Evolutionary conservation across 2,113 vertebrate species (phyloP).

Genomic region (Hyla sarda): DNA sequence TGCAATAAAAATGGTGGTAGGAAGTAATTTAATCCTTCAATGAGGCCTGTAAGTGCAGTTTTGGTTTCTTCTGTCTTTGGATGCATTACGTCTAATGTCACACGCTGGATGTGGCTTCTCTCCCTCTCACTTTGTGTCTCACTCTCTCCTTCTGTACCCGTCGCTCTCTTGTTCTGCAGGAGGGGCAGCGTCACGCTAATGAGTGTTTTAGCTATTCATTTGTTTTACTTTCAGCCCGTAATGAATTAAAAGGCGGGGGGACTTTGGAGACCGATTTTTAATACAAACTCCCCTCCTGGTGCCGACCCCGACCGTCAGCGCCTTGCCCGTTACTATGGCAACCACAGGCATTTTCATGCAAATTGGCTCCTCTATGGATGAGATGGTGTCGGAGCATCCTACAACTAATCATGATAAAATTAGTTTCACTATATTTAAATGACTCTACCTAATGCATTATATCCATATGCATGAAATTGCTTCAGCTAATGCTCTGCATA

Average conservation of each 20-base stretch:
- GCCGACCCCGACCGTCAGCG: conserved; percentile 84
- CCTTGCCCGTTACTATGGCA: conserved; percentile 87
- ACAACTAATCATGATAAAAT: conserved; percentile 99
- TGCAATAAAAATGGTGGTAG: background rate
- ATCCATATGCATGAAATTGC: conserved; percentile 99
- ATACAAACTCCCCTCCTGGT: conserved; percentile 87
- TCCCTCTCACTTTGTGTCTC: conserved; percentile 65
- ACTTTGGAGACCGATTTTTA: conserved; percentile 86
- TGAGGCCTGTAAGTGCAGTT: conserved; percentile 14
- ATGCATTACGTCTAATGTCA: background rate
- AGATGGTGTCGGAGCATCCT: conserved; percentile 81
- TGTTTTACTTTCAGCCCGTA: conserved; percentile 88
- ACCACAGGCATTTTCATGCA: conserved; percentile 87
- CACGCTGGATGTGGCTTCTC: conserved; percentile 14
- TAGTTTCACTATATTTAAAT: conserved; percentile 97
- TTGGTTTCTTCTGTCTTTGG: background rate
- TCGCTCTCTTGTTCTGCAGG: conserved; percentile 44
- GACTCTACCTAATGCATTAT: conserved; percentile 95
- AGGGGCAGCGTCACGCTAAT: conserved; percentile 82
- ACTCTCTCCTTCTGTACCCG: conserved; percentile 70
- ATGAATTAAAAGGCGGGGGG: conserved; percentile 85
- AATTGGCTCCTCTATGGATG: conserved; percentile 85
- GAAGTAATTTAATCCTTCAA: conserved; percentile 20
- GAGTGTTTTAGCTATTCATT: conserved; percentile 92
- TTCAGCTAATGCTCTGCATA: conserved; percentile 95